Conservation (phyloP, 2,113 vertebrate genomes). For the Fulmarus glacialis region DNA sequence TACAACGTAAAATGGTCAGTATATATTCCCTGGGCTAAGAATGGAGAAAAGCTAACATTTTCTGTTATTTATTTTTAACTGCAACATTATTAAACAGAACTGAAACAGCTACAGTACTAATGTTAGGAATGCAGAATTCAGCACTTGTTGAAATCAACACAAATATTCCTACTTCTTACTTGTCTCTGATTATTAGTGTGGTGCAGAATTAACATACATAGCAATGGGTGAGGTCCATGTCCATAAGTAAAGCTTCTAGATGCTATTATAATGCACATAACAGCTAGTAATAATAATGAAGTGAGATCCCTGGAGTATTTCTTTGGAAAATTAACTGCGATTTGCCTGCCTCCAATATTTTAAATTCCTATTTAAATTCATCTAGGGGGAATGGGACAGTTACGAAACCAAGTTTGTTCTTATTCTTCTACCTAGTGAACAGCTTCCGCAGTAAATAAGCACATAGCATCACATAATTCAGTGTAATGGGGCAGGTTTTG, state of each 20-base stretch:
- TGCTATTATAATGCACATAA: background rate
- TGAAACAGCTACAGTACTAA: background rate
- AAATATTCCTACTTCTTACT: background rate
- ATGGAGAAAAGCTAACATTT: background rate
- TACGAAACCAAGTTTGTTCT: background rate
- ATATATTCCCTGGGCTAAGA: background rate
- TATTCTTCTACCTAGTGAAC: background rate
- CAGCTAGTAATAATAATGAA: background rate
- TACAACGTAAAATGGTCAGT: background rate
- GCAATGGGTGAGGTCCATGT: background rate
- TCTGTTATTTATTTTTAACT: slow-evolving; percentile 2
- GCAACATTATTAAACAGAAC: background rate
- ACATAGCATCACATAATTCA: background rate
- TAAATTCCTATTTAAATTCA: background rate
- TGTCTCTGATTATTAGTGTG: background rate
- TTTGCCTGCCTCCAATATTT: background rate
- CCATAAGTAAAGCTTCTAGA: background rate
- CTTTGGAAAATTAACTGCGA: background rate
- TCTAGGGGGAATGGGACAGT: background rate
- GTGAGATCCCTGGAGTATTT: background rate
- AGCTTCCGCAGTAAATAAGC: background rate
- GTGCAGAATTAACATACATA: background rate
- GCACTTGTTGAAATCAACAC: background rate
- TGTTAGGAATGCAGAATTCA: background rate
- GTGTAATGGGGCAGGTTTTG: background rate